A percentile compares a stretch with the other conserved stretches of the same genome.
Evolutionary conservation across 2,113 vertebrate genomes (phyloP).

Genomic region (Nycticryphes semicollaris): DNA sequence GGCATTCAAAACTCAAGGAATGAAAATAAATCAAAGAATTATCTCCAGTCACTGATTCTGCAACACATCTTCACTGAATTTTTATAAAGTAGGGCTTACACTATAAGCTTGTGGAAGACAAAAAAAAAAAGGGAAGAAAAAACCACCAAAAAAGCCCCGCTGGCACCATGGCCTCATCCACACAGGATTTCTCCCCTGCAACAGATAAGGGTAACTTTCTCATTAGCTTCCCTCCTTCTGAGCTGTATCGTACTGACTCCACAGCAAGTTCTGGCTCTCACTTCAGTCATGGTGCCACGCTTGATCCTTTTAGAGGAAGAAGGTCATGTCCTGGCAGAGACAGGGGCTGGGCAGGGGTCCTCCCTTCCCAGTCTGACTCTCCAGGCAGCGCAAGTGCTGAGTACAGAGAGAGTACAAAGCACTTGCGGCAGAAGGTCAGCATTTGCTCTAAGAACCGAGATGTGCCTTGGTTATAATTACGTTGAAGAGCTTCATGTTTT

Average conservation of each 20-base stretch:
- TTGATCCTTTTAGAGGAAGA: background rate
- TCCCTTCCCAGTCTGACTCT: background rate
- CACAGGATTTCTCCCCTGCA: background rate
- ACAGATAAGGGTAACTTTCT: background rate
- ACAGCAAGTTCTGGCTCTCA: background rate
- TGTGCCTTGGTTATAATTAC: background rate
- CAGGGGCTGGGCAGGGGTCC: background rate
- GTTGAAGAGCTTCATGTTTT: background rate
- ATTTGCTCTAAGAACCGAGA: background rate
- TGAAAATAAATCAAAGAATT: background rate
- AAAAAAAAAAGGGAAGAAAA: background rate
- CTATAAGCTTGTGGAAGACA: background rate
- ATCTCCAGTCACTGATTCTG: background rate
- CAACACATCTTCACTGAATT: background rate
- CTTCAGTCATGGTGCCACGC: background rate
- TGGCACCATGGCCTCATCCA: background rate
- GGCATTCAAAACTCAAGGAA: background rate
- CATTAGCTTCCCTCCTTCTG: background rate
- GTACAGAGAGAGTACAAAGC: background rate
- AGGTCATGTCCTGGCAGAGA: background rate
- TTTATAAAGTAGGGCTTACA: background rate
- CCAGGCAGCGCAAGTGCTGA: background rate
- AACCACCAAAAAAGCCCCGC: background rate
- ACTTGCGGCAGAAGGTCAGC: background rate
- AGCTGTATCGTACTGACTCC: background rate